A percentile compares a stretch with the other conserved stretches of the same genome.
Evolutionary conservation across 2,888 invertebrate genomes (phyloP).

Genomic region (Microplitis manilae): DNA sequence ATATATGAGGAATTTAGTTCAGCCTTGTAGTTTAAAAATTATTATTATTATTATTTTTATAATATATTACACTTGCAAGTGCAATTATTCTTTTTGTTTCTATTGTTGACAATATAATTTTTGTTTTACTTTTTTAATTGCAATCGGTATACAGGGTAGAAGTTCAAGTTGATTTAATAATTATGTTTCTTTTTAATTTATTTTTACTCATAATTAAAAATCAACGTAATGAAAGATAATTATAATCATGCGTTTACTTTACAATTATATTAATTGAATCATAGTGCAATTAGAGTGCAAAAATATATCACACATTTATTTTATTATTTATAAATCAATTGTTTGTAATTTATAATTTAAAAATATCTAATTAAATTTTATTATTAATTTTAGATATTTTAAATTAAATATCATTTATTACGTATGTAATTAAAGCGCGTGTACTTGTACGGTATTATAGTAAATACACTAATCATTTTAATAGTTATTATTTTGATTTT

Average conservation of each 20-base stretch:
- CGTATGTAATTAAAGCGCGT: not conserved
- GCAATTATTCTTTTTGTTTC: not conserved
- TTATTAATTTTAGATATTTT: not conserved
- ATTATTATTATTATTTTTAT: not conserved
- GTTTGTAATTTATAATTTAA: not conserved
- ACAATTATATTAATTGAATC: not conserved
- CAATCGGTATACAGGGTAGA: not conserved
- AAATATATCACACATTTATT: not conserved
- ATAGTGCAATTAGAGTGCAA: not conserved
- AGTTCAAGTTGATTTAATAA: constrained; percentile 7
- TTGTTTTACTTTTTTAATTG: not conserved
- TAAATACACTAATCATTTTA: not conserved
- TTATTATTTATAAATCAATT: not conserved
- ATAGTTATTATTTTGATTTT: not conserved
- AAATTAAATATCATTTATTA: not conserved
- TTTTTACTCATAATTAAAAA: not conserved
- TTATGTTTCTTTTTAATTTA: constrained; percentile 45
- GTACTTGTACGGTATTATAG: not conserved
- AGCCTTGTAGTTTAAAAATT: not conserved
- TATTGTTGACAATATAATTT: not conserved
- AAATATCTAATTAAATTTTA: not conserved
- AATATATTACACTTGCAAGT: not conserved
- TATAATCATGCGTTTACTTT: not conserved
- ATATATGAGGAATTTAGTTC: not conserved
- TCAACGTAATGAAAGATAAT: not conserved